These are phyloP conservation scores for Chironomus tentans DNA, from an alignment of 2,888 invertebrate species.

Conservation along the genomic window DNA sequence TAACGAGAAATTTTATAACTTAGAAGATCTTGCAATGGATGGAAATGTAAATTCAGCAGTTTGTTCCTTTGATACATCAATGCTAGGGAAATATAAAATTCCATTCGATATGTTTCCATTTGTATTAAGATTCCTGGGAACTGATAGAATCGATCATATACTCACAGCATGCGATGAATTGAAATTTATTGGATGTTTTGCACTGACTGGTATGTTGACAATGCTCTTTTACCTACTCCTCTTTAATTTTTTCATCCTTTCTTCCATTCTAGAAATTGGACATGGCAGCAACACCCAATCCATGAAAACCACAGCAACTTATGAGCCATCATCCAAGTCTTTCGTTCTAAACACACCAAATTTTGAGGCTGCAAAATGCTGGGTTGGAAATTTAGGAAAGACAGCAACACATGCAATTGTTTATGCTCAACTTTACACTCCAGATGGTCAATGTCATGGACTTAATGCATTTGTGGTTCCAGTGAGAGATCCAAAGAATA, in stretches of 20 bases:
- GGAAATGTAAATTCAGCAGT: constrained; percentile 47
- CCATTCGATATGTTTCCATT: constrained; percentile 59
- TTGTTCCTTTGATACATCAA: constrained; percentile 52
- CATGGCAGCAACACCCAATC: constrained; percentile 87
- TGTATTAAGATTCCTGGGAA: constrained; percentile 55
- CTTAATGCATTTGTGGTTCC: constrained; percentile 84
- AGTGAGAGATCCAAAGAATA: constrained; percentile 63
- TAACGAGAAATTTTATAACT: constrained; percentile 52
- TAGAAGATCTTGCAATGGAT: constrained; percentile 43
- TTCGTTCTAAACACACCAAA: constrained; percentile 65
- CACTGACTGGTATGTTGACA: constrained; percentile 49
- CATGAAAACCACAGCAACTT: constrained; percentile 78
- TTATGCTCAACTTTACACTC: constrained; percentile 77
- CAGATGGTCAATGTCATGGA: constrained; percentile 71
- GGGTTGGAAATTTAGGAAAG: constrained; percentile 61
- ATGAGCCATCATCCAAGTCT: constrained; percentile 58
- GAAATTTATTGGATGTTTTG: constrained; percentile 63
- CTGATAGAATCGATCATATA: constrained; percentile 49
- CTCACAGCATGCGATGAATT: constrained; percentile 40
- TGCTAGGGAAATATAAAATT: constrained; percentile 56
- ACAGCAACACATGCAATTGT: constrained; percentile 74
- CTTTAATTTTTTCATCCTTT: too few species aligned
- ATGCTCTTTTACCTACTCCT: too few species aligned
- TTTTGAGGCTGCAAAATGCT: constrained; percentile 73
- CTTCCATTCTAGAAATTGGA: constrained; percentile 53